Evolutionary conservation across 2,888 invertebrate species (phyloP).

Genomic region (Phyto melanocephala): DNA sequence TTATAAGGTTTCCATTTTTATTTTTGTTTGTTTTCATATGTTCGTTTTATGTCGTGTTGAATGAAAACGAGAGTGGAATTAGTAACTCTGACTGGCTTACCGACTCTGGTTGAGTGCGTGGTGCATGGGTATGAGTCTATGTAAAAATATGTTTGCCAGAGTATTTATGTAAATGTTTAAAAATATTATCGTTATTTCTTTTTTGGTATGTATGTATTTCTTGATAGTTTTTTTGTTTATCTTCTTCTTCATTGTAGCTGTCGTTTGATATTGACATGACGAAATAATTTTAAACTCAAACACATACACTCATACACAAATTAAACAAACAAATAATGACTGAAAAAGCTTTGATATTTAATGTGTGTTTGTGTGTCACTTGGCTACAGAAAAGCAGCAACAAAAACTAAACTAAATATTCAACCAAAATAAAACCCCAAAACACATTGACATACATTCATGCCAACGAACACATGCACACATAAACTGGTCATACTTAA

Average conservation of each 20-base stretch:
- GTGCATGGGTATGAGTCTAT: not conserved
- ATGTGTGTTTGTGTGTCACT: conserved; percentile 62
- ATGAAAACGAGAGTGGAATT: conserved; percentile 56
- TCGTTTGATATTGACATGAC: conserved; percentile 57
- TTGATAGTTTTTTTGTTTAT: not conserved
- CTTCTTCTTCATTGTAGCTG: conserved; percentile 14
- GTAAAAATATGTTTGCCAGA: not conserved
- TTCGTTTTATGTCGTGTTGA: conserved; percentile 1
- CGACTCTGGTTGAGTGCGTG: conserved; percentile 3
- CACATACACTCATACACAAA: no score
- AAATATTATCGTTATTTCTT: not conserved
- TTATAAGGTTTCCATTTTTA: conserved; percentile 35
- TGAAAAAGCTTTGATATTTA: conserved; percentile 17
- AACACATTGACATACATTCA: conserved; percentile 63
- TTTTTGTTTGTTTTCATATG: not conserved
- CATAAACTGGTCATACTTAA: not conserved
- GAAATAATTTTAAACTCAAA: conserved; percentile 49
- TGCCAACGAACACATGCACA: not conserved
- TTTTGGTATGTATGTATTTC: not conserved
- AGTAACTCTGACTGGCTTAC: conserved; percentile 30
- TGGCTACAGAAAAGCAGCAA: conserved; percentile 14
- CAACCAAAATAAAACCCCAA: conserved; percentile 60
- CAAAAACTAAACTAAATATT: conserved; percentile 28
- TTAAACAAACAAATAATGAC: not conserved
- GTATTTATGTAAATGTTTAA: conserved; percentile 6